These are phyloP conservation scores for Hyles euphorbiae DNA, from an alignment of 1,140 invertebrate genomes.

Conservation along the genomic window DNA sequence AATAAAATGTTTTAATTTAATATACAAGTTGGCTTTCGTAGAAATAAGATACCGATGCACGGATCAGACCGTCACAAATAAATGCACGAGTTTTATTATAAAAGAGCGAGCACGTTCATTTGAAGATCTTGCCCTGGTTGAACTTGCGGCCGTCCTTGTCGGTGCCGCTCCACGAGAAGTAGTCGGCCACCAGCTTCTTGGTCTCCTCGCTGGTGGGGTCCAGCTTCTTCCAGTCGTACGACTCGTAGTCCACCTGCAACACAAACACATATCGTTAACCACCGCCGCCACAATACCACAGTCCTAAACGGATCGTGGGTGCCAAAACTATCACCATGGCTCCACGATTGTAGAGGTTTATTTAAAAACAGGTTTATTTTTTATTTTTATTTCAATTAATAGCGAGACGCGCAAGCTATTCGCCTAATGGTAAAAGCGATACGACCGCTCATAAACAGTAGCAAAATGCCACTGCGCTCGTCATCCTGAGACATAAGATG, in stretches of 20 bases:
- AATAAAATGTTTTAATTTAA: conserved; percentile 50
- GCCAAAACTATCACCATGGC: no score
- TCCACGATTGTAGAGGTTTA: no score
- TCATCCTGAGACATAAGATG: no score
- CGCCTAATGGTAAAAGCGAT: no score
- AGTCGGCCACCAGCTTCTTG: conserved; percentile 93
- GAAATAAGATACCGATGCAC: conserved; percentile 25
- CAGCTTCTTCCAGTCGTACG: conserved; percentile 97
- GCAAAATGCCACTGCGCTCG: no score
- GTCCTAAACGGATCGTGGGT: no score
- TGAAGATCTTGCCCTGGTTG: conserved; percentile 99
- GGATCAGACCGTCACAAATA: conserved; percentile 9
- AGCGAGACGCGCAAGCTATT: no score
- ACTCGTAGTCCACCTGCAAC: conserved; percentile 92
- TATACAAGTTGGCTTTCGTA: conserved; percentile 27
- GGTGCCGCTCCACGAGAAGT: conserved; percentile 93
- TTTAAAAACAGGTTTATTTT: no score
- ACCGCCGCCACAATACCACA: no score
- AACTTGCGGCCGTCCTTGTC: conserved; percentile 94
- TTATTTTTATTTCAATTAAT: no score
- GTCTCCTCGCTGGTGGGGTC: conserved; percentile 88
- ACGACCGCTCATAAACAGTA: no score
- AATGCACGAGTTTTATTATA: conserved; percentile 8
- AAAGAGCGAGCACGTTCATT: conserved; percentile 80
- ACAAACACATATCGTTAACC: not conserved